phyloP scores from a whole-genome alignment of 2,888 invertebrate species.

The Drosophila melanosoma region DNA sequence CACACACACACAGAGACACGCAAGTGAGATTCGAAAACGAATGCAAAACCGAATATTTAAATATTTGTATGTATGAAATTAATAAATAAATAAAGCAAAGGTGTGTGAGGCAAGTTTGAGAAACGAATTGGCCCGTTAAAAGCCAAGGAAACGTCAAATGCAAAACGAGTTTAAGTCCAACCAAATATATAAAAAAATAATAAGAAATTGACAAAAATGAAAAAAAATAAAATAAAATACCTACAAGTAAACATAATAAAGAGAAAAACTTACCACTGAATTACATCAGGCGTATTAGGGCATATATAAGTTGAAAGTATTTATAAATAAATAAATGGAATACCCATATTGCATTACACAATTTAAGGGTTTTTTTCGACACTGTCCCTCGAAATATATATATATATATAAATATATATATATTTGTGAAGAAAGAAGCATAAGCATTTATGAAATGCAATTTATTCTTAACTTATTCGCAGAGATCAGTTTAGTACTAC shows the following conservation, averaged over 20 bases:
- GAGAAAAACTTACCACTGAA: conserved; percentile 59
- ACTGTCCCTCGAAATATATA: conserved; percentile 24
- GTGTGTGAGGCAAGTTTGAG: conserved; percentile 34
- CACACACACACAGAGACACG: conserved; percentile 5
- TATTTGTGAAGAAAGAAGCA: conserved; percentile 57
- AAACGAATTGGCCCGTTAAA: conserved; percentile 55
- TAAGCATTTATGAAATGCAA: conserved; percentile 60
- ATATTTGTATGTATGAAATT: conserved; percentile 7
- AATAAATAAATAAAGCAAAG: conserved; percentile 24
- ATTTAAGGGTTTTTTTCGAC: conserved; percentile 29
- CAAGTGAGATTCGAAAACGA: conserved; percentile 41
- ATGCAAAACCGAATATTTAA: conserved; percentile 18
- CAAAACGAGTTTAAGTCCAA: conserved; percentile 36
- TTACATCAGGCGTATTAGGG: conserved; percentile 59
- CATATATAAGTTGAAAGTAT: conserved; percentile 35
- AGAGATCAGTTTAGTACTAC: conserved; percentile 21
- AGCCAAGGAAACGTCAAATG: conserved; percentile 37
- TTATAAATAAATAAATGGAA: conserved; percentile 41
- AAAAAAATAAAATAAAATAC: conserved; percentile 20
- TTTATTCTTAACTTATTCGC: conserved; percentile 32
- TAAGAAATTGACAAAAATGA: conserved; percentile 6
- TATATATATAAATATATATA: conserved; percentile 21
- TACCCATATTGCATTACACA: conserved; percentile 29
- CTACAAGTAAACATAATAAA: conserved; percentile 14
- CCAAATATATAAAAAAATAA: background rate